Evolutionary conservation across 2,113 vertebrate species (phyloP).

Genomic region (Etheostoma cragini): DNA sequence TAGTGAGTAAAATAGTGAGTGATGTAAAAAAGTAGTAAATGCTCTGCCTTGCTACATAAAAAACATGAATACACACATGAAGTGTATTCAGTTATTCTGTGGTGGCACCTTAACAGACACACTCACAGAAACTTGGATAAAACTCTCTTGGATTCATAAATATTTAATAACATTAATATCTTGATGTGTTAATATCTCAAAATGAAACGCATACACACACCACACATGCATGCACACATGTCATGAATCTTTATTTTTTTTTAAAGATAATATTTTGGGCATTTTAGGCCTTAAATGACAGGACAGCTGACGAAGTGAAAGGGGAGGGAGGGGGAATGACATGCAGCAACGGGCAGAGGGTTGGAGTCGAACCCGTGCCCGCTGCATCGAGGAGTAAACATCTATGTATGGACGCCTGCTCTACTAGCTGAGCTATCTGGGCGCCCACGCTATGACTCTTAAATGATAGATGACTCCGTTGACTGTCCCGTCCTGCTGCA

Average conservation of each 20-base stretch:
- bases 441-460: constrained; percentile 26
- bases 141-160: constrained; percentile 32
- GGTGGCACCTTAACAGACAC: constrained; percentile 21
- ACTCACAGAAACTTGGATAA: constrained; percentile 35
- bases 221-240: too few relatives aligned
- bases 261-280: too few relatives aligned
- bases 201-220: background rate
- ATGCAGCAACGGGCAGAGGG: too few relatives aligned
- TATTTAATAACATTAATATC: constrained; percentile 44
- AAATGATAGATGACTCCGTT: constrained; percentile 55
- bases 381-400: too few relatives aligned
- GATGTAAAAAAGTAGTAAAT: constrained; percentile 11
- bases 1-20: background rate
- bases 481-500: constrained; percentile 19
- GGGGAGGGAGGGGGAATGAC: too few relatives aligned
- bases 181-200: constrained; percentile 29
- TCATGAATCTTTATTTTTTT: too few relatives aligned
- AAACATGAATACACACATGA: background rate
- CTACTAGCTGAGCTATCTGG: too few relatives aligned
- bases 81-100: constrained; percentile 15
- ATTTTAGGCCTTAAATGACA: too few relatives aligned
- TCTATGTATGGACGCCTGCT: too few relatives aligned
- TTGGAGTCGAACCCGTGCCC: too few relatives aligned
- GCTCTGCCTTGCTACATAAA: background rate
- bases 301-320: too few relatives aligned